Evolutionary conservation across 2,797 vertebrate species (phyloP).

Genomic region (Manis pentadactyla): DNA sequence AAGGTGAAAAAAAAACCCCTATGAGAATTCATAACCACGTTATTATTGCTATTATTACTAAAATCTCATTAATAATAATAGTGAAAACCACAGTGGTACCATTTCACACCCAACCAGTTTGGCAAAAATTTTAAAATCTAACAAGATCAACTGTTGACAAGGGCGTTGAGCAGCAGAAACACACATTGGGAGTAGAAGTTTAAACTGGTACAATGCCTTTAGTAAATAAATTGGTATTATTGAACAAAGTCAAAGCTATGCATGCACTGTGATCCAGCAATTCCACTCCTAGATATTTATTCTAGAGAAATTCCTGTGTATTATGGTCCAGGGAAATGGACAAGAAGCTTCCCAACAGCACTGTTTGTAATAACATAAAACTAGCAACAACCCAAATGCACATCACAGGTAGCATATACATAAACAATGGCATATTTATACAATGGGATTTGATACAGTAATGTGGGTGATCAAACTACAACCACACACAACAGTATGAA

Average conservation of each 20-base stretch:
- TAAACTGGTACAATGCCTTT: neutral
- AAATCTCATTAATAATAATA: constrained; percentile 39
- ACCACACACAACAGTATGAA: neutral
- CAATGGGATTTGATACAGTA: neutral
- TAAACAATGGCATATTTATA: neutral
- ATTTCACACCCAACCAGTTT: neutral
- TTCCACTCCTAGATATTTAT: neutral
- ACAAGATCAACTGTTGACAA: neutral
- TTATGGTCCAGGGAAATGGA: neutral
- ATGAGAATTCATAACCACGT: neutral
- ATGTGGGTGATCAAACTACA: constrained; percentile 2
- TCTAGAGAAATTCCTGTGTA: constrained; percentile 15
- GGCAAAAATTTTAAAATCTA: neutral
- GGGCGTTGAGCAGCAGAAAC: neutral
- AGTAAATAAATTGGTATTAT: constrained; percentile 30
- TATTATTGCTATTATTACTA: neutral
- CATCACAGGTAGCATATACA: neutral
- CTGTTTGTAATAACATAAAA: neutral
- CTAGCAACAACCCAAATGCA: constrained; percentile 9
- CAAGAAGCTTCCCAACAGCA: neutral
- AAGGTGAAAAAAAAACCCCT: neutral
- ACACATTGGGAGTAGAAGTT: neutral
- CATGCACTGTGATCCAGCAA: neutral
- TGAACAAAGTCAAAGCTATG: constrained; percentile 43
- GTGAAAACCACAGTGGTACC: neutral